phyloP scores from a whole-genome alignment of 2,888 invertebrate genomes.

The Cantharis lateralis region DNA sequence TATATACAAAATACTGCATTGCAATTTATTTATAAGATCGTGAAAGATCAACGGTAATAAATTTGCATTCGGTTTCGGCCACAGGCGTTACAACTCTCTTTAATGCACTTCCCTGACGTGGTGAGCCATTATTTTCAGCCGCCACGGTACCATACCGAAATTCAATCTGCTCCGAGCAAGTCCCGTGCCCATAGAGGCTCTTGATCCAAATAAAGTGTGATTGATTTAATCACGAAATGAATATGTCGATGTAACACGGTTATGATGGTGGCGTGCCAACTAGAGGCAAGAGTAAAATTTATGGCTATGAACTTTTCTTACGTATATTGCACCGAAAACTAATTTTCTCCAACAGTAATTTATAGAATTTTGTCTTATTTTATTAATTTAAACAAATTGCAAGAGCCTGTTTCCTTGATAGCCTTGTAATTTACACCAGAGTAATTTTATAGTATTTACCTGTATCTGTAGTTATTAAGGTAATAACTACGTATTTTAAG shows the following conservation, averaged over 20 bases:
- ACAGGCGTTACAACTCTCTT: slow-evolving; percentile 6
- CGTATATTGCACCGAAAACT: not conserved
- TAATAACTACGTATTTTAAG: not conserved
- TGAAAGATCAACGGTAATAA: slow-evolving; percentile 21
- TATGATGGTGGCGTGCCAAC: not conserved
- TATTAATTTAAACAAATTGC: not conserved
- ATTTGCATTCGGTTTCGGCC: slow-evolving; percentile 10
- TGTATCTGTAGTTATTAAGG: not conserved
- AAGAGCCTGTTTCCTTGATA: not conserved
- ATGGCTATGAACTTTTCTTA: not conserved
- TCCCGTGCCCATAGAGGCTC: not conserved
- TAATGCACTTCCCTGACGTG: not conserved
- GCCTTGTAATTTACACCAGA: not conserved
- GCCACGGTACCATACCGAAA: not conserved
- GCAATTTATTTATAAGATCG: slow-evolving; percentile 16
- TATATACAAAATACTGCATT: not conserved
- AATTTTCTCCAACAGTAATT: not conserved
- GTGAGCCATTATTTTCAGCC: not conserved
- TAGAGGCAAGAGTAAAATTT: not conserved
- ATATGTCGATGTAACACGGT: not conserved
- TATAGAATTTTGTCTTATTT: not conserved
- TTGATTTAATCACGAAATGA: not conserved
- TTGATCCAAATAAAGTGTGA: not conserved
- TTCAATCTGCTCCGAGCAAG: not conserved
- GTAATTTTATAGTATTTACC: not conserved